Percentiles rank a stretch among this genome's conserved stretches.
phyloP scores from a whole-genome alignment of 2,888 invertebrate species.

The Hydrotaea cyrtoneurina region DNA sequence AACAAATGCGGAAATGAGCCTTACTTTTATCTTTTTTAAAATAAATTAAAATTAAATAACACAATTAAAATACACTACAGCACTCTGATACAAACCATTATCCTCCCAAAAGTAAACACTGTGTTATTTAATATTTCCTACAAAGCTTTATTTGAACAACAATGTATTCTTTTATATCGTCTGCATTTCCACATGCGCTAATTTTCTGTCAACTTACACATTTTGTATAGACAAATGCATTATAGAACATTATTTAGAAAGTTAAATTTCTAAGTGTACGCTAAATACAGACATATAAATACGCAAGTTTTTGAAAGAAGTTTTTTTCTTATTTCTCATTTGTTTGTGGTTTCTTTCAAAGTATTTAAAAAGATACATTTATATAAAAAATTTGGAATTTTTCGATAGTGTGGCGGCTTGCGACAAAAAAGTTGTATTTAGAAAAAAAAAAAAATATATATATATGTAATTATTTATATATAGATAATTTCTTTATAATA shows the following conservation, averaged over 20 bases:
- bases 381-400: constrained; percentile 18
- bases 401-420: constrained; percentile 22
- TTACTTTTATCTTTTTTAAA: too few relatives aligned
- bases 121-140: constrained; percentile 8
- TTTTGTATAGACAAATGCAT: constrained; percentile 25
- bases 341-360: neutral
- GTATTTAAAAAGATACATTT: neutral
- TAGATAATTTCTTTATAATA: too few relatives aligned
- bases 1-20: too few relatives aligned
- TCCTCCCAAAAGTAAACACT: neutral
- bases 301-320: neutral
- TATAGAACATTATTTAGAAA: constrained; percentile 11
- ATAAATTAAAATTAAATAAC: too few relatives aligned
- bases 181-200: neutral
- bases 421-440: neutral
- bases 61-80: too few relatives aligned
- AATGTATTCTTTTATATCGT: neutral
- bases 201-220: neutral
- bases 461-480: neutral
- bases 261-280: constrained; percentile 36
- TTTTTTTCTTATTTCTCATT: neutral
- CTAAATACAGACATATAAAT: constrained; percentile 34
- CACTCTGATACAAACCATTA: neutral
- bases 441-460: neutral
- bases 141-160: constrained; percentile 14